A percentile compares a stretch with the other conserved stretches of the same genome.
Evolutionary conservation across 1,140 invertebrate genomes (phyloP).

Genomic region (Aporrectodea caliginosa): DNA sequence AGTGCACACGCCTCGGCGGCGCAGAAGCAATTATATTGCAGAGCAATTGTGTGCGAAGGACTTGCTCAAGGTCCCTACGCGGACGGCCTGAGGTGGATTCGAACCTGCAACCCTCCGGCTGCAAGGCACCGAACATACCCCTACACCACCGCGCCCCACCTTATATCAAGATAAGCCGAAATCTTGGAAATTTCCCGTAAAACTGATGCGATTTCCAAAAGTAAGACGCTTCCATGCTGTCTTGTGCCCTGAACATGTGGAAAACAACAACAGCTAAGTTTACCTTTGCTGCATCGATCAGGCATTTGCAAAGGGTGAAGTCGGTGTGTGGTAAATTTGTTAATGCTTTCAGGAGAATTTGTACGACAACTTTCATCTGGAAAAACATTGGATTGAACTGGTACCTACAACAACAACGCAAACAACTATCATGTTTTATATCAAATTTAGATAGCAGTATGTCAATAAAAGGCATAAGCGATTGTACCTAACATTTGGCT

Average conservation of each 20-base stretch:
- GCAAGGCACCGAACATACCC: neutral
- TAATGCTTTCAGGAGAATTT: constrained; percentile 87
- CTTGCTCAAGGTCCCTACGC: no score
- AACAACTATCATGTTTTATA: neutral
- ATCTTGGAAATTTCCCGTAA: neutral
- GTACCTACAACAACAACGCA: constrained; percentile 59
- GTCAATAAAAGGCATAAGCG: neutral
- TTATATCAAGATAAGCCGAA: neutral
- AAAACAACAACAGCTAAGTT: no score
- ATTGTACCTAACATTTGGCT: no score
- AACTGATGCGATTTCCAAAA: neutral
- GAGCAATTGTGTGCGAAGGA: no score
- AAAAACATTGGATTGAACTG: constrained; percentile 90
- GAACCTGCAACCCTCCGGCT: no score
- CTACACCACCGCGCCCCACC: neutral
- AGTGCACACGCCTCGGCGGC: no score
- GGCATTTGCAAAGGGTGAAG: constrained; percentile 92
- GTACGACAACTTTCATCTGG: constrained; percentile 70
- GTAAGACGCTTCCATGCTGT: no score
- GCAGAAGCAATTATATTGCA: no score
- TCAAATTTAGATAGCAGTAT: constrained; percentile 23
- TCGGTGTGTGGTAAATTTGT: constrained; percentile 95
- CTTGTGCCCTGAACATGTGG: no score
- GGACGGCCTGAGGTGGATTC: no score
- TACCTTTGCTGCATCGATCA: constrained; percentile 79